Evolutionary conservation across 1,140 invertebrate genomes (phyloP), one percentile per base, ranked within the genome.

Genomic region (Hylaeus volcanicus): DNA sequence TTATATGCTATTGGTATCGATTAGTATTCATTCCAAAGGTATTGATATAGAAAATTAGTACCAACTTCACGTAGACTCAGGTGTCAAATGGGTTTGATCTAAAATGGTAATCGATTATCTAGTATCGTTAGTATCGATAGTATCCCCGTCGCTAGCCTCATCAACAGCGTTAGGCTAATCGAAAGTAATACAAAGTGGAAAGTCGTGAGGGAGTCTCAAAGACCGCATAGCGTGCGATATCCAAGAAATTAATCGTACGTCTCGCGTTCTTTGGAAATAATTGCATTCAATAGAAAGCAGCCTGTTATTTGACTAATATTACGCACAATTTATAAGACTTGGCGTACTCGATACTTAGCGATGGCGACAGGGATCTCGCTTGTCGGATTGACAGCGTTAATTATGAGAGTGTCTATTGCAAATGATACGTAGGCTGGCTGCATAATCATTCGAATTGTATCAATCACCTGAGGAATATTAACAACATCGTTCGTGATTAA

Each of bases 381-480:
- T n/a, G 48, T 72, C n/a, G 37, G 37, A 53, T 15, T 72, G 69
- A 74, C 63, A 68, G 5, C 56, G 65, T 83, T 80, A 58, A 84
- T 79, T 61, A 74, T 26, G 56, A 58, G 56, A 43, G 55, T 70
- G 26, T 76, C 60, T 41, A 41, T 48, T 51, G 61, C 45, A 70
- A 74, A 74, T 60, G 58, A 63, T 51, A 79, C 39, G 65, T 82
- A 82, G 66, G 80, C 71, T 69, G 79, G 9, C 43, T 71, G 58
- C 61, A 56, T 74, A 69, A 85, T 74, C 14, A 69, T 70, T 61
- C 41, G 56, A 85, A 82, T 86, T 82, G 72, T 79, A 82, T 86
- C 84, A 79, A 82, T 86, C 74, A 86, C 83, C 84, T 86, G 83
- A 63, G 51, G 70, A 85, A 86, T 85, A 82, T 85, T 78, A 85